Base-by-base conservation (phyloP, 2,113 vertebrate species). In the Silurus meridionalis region DNA sequence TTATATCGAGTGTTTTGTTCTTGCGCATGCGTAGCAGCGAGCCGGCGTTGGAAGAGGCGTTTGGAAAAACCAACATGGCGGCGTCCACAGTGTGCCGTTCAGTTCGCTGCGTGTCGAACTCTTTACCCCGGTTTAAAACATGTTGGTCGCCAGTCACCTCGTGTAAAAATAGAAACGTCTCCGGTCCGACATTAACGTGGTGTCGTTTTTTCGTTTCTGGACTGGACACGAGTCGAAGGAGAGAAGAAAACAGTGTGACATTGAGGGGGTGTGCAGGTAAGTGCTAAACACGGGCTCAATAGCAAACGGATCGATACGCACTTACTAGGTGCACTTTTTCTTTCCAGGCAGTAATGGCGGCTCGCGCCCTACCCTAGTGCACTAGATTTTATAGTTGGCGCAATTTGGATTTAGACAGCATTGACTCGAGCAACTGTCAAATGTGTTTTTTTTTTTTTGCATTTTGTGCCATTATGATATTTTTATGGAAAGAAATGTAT, bases 231-330 rank as follows among this genome's bases (percentile, higher is more conserved):
- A 85, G 88, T 87, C 82, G 87, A 25, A 81, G 89, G 89, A 87
- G 87, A 25, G 87, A 61, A 10, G 50, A 83, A 82, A 77, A 84
- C 71, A 66, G 1, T 11, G 90, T 94, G 93, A 95, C 93, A 95
- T 95, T 94, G 92, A 91, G 69, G 25, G 55, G 80, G 61, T 80
- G 85, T 67, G 82, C 91, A 89, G 93, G 94, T 94, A 82, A 86
- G 89, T 23, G 25, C 14, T 28, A 8, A 1, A 21, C 5, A 5
- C 10, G 1, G 63, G 63, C 61, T 10, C 61, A 8, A 10, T 53
- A 1, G 23, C 55, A 48, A 72, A 58, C 21, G 1, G 10, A 15
- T 6, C 0, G 7, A 58, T 5, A 14, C 19, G 5, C 1, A 46
- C 53, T 72, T 48, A 17, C 14, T 57, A 46, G 55, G 66, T 58